Evolutionary conservation across 2,113 vertebrate species (phyloP), one percentile per base, ranked within the genome.

Genomic region (Nannospalax galili): DNA sequence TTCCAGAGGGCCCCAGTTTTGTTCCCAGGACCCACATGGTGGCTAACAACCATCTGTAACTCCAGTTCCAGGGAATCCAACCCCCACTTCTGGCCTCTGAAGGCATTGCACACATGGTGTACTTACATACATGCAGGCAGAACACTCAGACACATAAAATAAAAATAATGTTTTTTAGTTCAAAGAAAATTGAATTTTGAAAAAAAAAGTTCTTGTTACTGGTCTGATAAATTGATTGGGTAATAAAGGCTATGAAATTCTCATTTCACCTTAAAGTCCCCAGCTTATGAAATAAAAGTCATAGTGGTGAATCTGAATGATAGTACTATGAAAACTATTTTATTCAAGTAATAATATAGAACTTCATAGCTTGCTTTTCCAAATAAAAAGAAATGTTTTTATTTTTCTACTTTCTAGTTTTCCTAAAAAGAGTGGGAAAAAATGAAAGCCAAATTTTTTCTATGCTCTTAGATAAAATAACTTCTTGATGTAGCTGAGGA

Each of bases 401-500:
- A 37, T 64, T 74, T 88, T 12, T 60, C 65, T 85, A 74, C 17
- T 72, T 87, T 88, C 6, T 94, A 88, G 20, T 86, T 82, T 2
- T 90, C 42, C 22, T 93, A 75, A 67, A 81, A 81, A 90, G 22
- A 84, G 14, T 77, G n/a, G 70, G 78, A 75, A 73, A 7, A 72
- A 92, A 91, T 67, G 60, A 93, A 97, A 95, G 52, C 84, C 52
- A 95, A 62, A 45, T 20, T 64, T 22, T 37, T 62, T 58, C 67
- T 92, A 20, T 45, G 84, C 89, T 15, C 56, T 16, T 82, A 65
- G 28, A 70, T 32, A 82, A 92, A 91, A 30, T 93, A 42, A 86
- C 91, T 95, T 89, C 78, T 75, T 92, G 45, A 65, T 90, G 12
- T 77, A 30, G 32, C 67, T 92, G 35, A 92, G 82, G 81, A 90